A percentile compares a stretch with the other conserved stretches of the same genome.
These are phyloP conservation scores for Orcinus orca DNA, from an alignment of 2,113 vertebrate genomes.

Conservation along the genomic window DNA sequence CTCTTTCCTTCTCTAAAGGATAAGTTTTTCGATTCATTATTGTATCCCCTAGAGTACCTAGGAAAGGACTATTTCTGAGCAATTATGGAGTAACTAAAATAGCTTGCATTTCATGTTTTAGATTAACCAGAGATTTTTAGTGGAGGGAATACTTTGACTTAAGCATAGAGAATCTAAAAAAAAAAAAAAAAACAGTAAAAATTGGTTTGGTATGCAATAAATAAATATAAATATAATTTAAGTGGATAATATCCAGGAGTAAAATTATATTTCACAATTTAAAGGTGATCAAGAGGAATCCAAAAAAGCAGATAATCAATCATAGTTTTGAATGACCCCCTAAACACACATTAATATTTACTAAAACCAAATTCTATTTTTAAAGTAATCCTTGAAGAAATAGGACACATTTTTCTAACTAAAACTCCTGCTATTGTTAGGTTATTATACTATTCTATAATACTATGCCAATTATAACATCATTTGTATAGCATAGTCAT, in stretches of 20 bases:
- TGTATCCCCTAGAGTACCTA: not conserved
- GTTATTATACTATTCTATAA: not conserved
- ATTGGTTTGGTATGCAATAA: not conserved
- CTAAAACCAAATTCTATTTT: not conserved
- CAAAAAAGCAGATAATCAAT: not conserved
- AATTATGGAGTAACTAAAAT: not conserved
- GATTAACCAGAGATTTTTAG: not conserved
- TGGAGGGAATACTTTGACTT: not conserved
- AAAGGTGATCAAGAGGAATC: not conserved
- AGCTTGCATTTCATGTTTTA: not conserved
- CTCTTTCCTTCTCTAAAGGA: not conserved
- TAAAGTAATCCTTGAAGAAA: not conserved
- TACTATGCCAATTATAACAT: not conserved
- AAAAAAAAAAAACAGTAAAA: not conserved
- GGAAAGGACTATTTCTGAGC: not conserved
- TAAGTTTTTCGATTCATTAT: not conserved
- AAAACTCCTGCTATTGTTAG: not conserved
- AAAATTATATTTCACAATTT: not conserved
- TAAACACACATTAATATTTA: not conserved
- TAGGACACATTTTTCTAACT: not conserved
- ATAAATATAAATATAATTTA: not conserved
- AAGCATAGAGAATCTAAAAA: not conserved
- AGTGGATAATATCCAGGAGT: not conserved
- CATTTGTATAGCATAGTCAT: not conserved
- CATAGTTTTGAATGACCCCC: not conserved